These are phyloP conservation scores for Gallinago nigripennis DNA, from an alignment of 2,797 vertebrate genomes.

Conservation along the genomic window DNA sequence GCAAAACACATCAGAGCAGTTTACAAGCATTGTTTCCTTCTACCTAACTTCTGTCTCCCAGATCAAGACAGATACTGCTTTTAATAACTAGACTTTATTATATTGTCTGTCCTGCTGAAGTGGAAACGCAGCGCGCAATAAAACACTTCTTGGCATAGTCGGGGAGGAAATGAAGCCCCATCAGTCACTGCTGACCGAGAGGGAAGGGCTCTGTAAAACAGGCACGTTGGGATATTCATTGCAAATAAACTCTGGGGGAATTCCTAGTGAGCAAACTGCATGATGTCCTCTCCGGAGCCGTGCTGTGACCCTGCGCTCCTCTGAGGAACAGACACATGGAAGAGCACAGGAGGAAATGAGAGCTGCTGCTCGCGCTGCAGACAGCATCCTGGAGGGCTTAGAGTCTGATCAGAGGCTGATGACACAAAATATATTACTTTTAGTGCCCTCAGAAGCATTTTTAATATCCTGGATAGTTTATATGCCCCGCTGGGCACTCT, in stretches of 20 bases:
- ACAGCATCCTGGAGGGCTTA: not conserved
- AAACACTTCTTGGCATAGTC: not conserved
- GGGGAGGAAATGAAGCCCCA: not conserved
- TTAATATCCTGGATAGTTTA: not conserved
- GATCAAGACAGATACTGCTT: not conserved
- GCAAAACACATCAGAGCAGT: not conserved
- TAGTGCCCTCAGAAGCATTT: not conserved
- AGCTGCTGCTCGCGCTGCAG: not conserved
- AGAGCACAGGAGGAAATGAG: not conserved
- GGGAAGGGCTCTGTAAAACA: not conserved
- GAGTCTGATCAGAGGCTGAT: not conserved
- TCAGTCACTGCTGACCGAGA: not conserved
- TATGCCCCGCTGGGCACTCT: not conserved
- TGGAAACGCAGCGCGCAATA: not conserved
- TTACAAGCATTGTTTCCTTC: not conserved
- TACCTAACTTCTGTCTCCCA: not conserved
- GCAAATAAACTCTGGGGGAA: not conserved
- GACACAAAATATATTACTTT: not conserved
- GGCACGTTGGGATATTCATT: fast-evolving
- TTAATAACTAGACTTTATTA: not conserved
- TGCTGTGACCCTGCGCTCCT: fast-evolving
- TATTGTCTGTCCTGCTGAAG: not conserved
- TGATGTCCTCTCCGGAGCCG: fast-evolving
- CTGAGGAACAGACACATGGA: not conserved
- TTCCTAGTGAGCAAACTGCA: not conserved